Conservation (phyloP, 2,113 vertebrate genomes). For the Xenopus borealis region DNA sequence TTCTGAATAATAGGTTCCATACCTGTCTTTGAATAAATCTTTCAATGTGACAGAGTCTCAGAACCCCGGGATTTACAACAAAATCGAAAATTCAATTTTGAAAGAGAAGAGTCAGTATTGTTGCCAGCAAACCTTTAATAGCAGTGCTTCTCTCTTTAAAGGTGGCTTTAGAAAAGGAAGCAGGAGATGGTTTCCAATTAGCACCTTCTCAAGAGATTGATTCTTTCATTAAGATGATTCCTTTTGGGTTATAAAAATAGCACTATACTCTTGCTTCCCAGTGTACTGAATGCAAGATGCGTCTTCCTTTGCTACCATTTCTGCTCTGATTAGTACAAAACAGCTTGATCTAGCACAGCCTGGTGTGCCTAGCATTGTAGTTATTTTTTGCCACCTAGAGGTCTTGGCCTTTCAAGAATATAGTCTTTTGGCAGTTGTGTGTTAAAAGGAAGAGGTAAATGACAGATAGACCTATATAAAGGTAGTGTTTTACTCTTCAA, state of each 20-base stretch:
- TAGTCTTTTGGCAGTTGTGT: constrained; percentile 14
- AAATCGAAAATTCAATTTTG: not conserved
- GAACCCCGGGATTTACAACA: not conserved
- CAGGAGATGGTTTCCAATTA: constrained; percentile 19
- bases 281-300: constrained; percentile 18
- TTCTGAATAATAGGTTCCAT: too few relatives aligned
- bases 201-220: constrained; percentile 14
- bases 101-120: not conserved
- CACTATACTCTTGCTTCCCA: constrained; percentile 20
- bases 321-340: constrained; percentile 30
- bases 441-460: constrained; percentile 18
- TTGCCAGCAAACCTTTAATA: not conserved
- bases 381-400: constrained; percentile 30
- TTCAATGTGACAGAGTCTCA: too few relatives aligned
- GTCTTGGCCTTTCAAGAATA: constrained; percentile 22
- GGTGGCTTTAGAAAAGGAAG: not conserved
- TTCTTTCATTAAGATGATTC: constrained; percentile 21
- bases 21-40: too few relatives aligned
- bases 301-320: constrained; percentile 19
- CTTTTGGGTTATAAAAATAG: constrained; percentile 33
- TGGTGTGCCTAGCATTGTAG: constrained; percentile 18
- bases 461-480: not conserved
- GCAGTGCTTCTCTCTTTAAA: not conserved
- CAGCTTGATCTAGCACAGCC: constrained; percentile 25
- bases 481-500: constrained; percentile 7